Percentiles rank a stretch among this genome's conserved stretches.
phyloP scores from a whole-genome alignment of 2,797 vertebrate species.

The Clarias laeviceps region DNA sequence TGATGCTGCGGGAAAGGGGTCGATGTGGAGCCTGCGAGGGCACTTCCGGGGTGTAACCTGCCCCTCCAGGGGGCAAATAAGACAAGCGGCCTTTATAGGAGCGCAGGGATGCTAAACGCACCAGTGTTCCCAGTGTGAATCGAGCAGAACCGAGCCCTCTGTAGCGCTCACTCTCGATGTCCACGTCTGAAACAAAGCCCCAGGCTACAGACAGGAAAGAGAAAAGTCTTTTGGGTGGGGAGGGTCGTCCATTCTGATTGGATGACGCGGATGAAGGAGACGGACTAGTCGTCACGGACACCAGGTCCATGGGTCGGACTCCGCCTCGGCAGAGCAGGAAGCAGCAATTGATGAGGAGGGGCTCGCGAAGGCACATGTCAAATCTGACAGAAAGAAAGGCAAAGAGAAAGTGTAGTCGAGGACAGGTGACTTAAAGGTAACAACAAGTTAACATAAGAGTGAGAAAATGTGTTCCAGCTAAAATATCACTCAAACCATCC shows the following conservation, averaged over 20 bases:
- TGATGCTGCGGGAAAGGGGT: conserved; percentile 81
- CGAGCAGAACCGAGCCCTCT: conserved; percentile 86
- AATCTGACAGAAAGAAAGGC: conserved; percentile 73
- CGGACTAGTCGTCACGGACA: conserved; percentile 85
- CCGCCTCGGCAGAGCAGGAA: conserved; percentile 88
- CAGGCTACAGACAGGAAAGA: conserved; percentile 94
- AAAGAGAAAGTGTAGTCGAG: not conserved
- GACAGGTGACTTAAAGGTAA: not conserved
- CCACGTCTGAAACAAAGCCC: conserved; percentile 93
- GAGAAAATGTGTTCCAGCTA: no score
- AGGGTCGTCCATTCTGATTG: conserved; percentile 63
- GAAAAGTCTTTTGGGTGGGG: conserved; percentile 77
- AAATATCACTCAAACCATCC: no score
- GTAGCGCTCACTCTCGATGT: conserved; percentile 92
- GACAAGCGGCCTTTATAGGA: conserved; percentile 90
- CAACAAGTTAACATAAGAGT: no score
- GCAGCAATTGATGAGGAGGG: conserved; percentile 89
- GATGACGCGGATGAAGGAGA: conserved; percentile 60
- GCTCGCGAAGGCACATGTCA: conserved; percentile 86
- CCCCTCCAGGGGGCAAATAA: conserved; percentile 81
- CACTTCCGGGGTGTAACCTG: conserved; percentile 64
- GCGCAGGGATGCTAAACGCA: conserved; percentile 85
- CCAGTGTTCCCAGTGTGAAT: conserved; percentile 87
- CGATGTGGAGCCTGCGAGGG: conserved; percentile 73
- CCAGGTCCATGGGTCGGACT: conserved; percentile 84